These are phyloP conservation scores for Drosophila sturtevanti DNA, from an alignment of 1,140 invertebrate species.

Conservation along the genomic window DNA sequence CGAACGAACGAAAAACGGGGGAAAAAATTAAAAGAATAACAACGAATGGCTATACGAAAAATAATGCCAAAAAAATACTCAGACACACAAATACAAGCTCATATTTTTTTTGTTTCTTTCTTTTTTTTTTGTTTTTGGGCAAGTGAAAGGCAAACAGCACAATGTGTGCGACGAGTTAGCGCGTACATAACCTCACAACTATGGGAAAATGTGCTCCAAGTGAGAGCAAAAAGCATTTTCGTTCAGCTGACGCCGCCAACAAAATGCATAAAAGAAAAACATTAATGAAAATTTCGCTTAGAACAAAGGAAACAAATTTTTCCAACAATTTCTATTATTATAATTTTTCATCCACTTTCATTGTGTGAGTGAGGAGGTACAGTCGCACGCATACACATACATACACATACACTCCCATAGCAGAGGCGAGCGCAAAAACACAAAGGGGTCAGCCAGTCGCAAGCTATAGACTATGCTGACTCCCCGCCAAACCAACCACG, in stretches of 20 bases:
- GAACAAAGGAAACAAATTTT: conserved; percentile 30
- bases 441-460: conserved; percentile 64
- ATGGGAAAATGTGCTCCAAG: conserved; percentile 64
- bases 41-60: conserved; percentile 68
- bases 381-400: conserved; percentile 73
- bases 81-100: conserved; percentile 58
- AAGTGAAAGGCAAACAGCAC: conserved; percentile 64
- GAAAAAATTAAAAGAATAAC: conserved; percentile 52
- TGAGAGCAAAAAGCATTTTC: conserved; percentile 39
- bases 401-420: conserved; percentile 58
- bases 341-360: conserved; percentile 38
- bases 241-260: conserved; percentile 9
- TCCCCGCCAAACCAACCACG: conserved; percentile 48
- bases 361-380: conserved; percentile 61
- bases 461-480: conserved; percentile 46
- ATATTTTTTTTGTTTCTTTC: conserved; percentile 35
- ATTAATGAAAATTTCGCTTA: conserved; percentile 28
- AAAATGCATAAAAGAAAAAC: conserved; percentile 13
- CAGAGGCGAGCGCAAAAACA: conserved; percentile 39
- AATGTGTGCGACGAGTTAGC: conserved; percentile 31
- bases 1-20: conserved; percentile 32
- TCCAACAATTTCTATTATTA: conserved; percentile 64
- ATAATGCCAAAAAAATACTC: conserved; percentile 67
- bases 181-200: conserved; percentile 71
- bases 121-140: conserved; percentile 50